These are phyloP conservation scores for Danio choprae DNA, from an alignment of 2,797 vertebrate species.

Conservation along the genomic window DNA sequence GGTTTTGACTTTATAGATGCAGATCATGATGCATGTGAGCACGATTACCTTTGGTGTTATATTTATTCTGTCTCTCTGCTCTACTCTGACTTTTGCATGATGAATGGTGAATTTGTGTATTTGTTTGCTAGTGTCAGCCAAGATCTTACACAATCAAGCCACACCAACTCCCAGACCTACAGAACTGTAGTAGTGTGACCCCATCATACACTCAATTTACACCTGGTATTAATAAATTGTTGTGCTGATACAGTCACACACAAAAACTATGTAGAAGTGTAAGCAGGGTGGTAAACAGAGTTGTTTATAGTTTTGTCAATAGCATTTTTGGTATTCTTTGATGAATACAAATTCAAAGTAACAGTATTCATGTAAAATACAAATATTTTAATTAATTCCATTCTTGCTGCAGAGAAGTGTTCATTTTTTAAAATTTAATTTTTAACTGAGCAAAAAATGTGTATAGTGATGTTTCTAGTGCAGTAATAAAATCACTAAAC, in stretches of 20 bases:
- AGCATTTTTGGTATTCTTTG: not conserved
- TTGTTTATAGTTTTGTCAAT: not conserved
- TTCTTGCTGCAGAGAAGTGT: not conserved
- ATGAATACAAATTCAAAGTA: not conserved
- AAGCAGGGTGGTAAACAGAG: not conserved
- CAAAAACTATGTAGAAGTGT: not conserved
- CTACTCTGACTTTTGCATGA: conserved; percentile 15
- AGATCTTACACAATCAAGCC: conserved; percentile 7
- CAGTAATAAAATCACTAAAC: too few relatives aligned
- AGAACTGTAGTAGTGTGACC: not conserved
- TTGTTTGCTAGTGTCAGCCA: not conserved
- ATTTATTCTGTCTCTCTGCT: conserved; percentile 16
- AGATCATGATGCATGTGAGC: conserved; percentile 73
- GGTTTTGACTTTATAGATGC: conserved; percentile 54
- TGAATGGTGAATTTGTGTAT: conserved; percentile 59
- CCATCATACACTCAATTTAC: conserved; percentile 1
- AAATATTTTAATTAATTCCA: not conserved
- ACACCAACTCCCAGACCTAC: conserved; percentile 27
- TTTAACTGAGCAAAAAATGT: too few relatives aligned
- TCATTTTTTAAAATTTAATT: too few relatives aligned
- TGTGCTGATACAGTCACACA: not conserved
- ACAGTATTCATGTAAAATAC: not conserved
- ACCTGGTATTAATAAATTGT: conserved; percentile 14
- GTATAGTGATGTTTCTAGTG: too few relatives aligned
- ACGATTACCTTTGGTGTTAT: conserved; percentile 58